Evolutionary conservation across 2,113 vertebrate genomes (phyloP).

Genomic region (Megaleporinus macrocephalus): DNA sequence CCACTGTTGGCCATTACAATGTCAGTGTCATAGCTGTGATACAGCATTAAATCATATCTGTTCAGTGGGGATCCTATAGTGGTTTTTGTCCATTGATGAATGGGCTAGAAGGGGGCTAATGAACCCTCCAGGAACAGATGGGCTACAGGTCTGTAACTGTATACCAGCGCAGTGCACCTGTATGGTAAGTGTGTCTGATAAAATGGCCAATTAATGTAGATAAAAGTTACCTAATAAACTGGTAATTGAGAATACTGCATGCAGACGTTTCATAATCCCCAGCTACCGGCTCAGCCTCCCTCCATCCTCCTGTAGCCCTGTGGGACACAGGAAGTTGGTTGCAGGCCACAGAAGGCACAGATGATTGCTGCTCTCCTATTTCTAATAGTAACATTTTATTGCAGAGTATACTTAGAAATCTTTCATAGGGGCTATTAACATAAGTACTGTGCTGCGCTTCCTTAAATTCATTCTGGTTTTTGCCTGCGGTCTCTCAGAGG

Average conservation of each 20-base stretch:
- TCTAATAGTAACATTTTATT: conserved; percentile 14
- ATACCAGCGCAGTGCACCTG: no score
- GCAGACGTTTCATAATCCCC: neutral
- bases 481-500: conserved; percentile 12
- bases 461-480: conserved; percentile 30
- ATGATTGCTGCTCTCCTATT: conserved; percentile 16
- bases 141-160: no score
- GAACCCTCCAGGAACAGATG: no score
- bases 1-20: no score
- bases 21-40: no score
- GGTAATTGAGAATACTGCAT: neutral
- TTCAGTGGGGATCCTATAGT: neutral
- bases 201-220: neutral
- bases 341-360: neutral
- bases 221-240: neutral
- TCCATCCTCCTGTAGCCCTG: neutral
- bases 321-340: neutral
- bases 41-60: neutral
- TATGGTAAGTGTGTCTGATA: neutral
- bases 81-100: neutral
- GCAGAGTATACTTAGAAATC: conserved; percentile 11
- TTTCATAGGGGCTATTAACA: conserved; percentile 32
- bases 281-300: neutral
- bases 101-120: neutral
- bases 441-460: conserved; percentile 22